Percentiles rank a stretch among this genome's conserved stretches.
These are phyloP conservation scores for Anhinga rufa DNA, from an alignment of 2,113 vertebrate genomes.

Conservation along the genomic window DNA sequence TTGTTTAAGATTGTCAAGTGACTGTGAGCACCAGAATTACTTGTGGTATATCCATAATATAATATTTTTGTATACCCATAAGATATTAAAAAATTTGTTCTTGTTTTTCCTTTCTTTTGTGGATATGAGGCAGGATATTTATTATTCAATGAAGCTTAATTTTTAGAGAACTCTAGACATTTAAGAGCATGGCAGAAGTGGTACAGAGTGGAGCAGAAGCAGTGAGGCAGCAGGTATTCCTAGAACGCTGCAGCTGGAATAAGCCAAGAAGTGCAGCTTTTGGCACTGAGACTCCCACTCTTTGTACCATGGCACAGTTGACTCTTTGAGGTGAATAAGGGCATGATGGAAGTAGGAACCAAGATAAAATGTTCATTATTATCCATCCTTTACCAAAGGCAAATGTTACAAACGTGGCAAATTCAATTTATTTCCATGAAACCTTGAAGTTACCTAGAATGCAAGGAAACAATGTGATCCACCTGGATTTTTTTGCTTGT, in stretches of 20 bases:
- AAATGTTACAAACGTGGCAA: neutral
- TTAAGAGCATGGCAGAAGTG: neutral
- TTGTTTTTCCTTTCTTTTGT: neutral
- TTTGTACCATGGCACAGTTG: neutral
- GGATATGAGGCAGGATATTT: neutral
- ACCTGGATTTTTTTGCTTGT: neutral
- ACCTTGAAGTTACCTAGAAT: neutral
- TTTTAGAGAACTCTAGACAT: neutral
- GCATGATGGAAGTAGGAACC: neutral
- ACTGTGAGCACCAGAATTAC: neutral
- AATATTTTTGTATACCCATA: neutral
- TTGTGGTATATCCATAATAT: neutral
- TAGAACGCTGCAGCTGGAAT: neutral
- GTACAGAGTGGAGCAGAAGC: neutral
- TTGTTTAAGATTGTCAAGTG: neutral
- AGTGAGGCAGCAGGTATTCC: neutral
- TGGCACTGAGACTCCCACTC: neutral
- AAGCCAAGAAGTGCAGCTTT: neutral
- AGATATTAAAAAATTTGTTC: fast-evolving
- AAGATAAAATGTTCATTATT: neutral
- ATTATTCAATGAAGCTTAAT: neutral
- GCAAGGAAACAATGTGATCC: neutral
- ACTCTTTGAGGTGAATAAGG: neutral
- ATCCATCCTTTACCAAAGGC: neutral
- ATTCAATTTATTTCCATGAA: neutral